Base-by-base conservation (phyloP, 2,888 invertebrate species). In the Nephrotoma guestfalica region DNA sequence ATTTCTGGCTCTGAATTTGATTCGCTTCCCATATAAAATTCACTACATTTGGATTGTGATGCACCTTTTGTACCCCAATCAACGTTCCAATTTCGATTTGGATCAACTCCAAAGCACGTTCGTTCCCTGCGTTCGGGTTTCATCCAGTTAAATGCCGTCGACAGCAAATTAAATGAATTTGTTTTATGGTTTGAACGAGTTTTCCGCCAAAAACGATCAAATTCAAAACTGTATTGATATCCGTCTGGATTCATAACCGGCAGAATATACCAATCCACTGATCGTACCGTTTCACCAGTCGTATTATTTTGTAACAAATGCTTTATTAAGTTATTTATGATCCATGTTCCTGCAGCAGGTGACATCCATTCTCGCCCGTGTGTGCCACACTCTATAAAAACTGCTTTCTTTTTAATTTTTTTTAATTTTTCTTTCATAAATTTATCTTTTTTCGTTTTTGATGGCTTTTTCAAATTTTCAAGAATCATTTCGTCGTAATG, bases 1-100 rank as follows among this genome's bases (percentile, higher is more conserved):
- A 95, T 95, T 91, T 97, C 96, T 0, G 95, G 95, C 89, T 97
- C 96, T 6, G 96, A 96, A 90, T 96, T 96, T 2, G 96, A 93
- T 30, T 92, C 90, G 0, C 94, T 93, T 0, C 97, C 97, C 0
- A 94, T 94, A 90, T 94, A 97, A 88, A 94, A 94, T 86, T 96
- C 96, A 30, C 94, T 94, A 89, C 96, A 96, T 0, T 95, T 94
- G 0, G 94, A 94, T 89, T 95, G 94, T 40, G 95, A 95, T 0
- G 95, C 94, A 47, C 95, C 96, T 88, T 93, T 92, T 88, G 93
- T 93, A 85, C 94, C 93, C 95, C 95, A 96, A 88, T 95, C 94
- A 89, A 94, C 94, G 87, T 94, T 94, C 93, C 95, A 96, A 90
- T 97, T 97, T 88, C 96, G 93, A 90, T 96, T 96, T 0, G 95